These are phyloP conservation scores for Engystomops pustulosus DNA, from an alignment of 2,113 vertebrate species.

Conservation along the genomic window DNA sequence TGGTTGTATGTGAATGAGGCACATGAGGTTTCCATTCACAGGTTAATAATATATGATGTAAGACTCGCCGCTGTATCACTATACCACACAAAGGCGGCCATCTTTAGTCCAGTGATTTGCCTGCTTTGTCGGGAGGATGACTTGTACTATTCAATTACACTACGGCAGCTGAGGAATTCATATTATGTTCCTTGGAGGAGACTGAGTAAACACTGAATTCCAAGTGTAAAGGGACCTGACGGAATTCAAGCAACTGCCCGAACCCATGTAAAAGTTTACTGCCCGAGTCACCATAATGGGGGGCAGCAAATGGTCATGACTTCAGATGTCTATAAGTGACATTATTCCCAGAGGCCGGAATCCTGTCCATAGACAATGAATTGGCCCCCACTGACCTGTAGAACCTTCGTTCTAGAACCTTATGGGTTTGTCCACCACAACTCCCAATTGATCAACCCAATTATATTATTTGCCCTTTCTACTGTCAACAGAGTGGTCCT, in stretches of 20 bases:
- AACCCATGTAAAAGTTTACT: slow-evolving; percentile 1
- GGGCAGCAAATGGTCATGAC: slow-evolving; percentile 1
- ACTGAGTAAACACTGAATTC: slow-evolving; percentile 28
- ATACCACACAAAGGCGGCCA: neutral
- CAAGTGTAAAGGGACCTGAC: slow-evolving; percentile 11
- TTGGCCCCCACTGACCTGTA: too few species aligned
- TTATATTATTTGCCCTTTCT: too few species aligned
- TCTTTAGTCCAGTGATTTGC: neutral
- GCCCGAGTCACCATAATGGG: neutral
- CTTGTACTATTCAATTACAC: neutral
- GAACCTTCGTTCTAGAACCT: too few species aligned
- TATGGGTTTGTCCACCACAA: too few species aligned
- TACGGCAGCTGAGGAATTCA: neutral
- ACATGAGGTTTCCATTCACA: slow-evolving; percentile 16
- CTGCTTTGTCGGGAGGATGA: neutral
- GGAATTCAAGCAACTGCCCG: slow-evolving; percentile 40
- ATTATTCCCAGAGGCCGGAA: neutral
- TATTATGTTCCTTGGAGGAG: neutral
- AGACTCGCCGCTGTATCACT: neutral
- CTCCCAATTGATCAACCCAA: too few species aligned
- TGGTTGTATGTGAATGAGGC: neutral
- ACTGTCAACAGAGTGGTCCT: too few species aligned
- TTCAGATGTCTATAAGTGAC: neutral
- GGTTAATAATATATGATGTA: neutral
- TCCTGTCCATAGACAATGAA: too few species aligned